phyloP scores from a whole-genome alignment of 2,888 invertebrate species.

The Diaperis boleti region DNA sequence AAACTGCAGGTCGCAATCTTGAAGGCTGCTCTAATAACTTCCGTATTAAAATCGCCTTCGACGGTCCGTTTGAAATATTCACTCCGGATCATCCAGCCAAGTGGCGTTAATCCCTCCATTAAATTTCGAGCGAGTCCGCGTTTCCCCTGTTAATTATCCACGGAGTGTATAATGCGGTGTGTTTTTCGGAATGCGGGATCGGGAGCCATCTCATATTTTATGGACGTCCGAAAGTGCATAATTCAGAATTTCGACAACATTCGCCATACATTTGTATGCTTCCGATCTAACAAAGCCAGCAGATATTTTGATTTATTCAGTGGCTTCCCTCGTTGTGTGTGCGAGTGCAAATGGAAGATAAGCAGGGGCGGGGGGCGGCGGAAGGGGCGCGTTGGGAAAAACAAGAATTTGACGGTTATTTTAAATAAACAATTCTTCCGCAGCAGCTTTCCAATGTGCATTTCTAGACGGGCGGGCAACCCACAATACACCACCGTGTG shows the following conservation, averaged over 20 bases:
- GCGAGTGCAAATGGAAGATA: slow-evolving; percentile 40
- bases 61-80: slow-evolving; percentile 18
- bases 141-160: slow-evolving; percentile 20
- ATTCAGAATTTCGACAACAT: slow-evolving; percentile 38
- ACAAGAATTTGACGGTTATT: slow-evolving; percentile 3
- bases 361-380: too few relatives aligned
- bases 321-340: slow-evolving; percentile 33
- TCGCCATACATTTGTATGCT: slow-evolving; percentile 36
- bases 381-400: slow-evolving; percentile 30
- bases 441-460: too few relatives aligned
- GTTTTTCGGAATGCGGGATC: slow-evolving; percentile 26
- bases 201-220: slow-evolving; percentile 16
- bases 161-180: slow-evolving; percentile 10
- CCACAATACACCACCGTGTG: too few relatives aligned
- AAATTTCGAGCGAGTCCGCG: slow-evolving; percentile 2
- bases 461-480: too few relatives aligned
- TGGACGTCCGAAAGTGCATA: slow-evolving; percentile 29
- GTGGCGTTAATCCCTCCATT: slow-evolving; percentile 16
- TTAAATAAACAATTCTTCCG: slow-evolving; percentile 14
- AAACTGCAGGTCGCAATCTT: too few relatives aligned
- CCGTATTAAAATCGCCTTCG: background rate
- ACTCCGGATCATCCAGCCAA: background rate
- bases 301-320: slow-evolving; percentile 40
- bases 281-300: slow-evolving; percentile 36
- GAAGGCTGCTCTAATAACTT: too few relatives aligned